Base-by-base conservation (phyloP, 2,113 vertebrate species). In the Sterna hirundo region DNA sequence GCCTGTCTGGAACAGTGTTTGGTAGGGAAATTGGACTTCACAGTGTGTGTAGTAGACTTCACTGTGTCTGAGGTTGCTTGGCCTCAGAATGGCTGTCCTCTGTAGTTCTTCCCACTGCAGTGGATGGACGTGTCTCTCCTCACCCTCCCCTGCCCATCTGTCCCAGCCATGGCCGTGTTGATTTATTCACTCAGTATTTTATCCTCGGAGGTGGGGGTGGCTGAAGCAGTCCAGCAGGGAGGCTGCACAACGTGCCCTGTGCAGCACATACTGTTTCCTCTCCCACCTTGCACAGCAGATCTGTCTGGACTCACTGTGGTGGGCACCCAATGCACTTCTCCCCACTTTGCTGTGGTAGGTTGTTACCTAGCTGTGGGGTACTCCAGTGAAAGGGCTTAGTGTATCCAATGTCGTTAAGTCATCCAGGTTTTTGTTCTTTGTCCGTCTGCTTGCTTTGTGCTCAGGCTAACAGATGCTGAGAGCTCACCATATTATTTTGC, bases 121-220 rank as follows among this genome's bases (percentile, higher is more conserved):
- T 46, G 32, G 16, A 16, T 5, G 0, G 0, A 7, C 51, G 2
- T 57, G 12, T 62, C 3, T 76, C 12, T 78, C 42, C 26, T 75
- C 21, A 51, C 5, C 10, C 13, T 42, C 4, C 5, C 22, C 5
- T 58, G 13, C 15, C 14, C 57, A 68, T 29, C 32, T 5, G 3
- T 55, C 15, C 13, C 4, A 19, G 30, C 22, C 22, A 8, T 70
- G n/a, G 5, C 42, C 46, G 2, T 72, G 18, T 76, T 66, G 44
- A 2, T 71, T 89, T 80, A 55, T 90, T 83, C 34, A 86, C 40
- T 10, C 34, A 51, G 30, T 81, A 11, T 71, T 69, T 92, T 55
- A 32, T 74, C 14, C 19, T 51, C 0, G 0, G 46, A 60, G 26
- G 6, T 18, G 49, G 30, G 20, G 10, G 8, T 58, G 19, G 9